These are phyloP conservation scores for Drosophila yooni DNA, from an alignment of 2,888 invertebrate genomes.

Conservation along the genomic window DNA sequence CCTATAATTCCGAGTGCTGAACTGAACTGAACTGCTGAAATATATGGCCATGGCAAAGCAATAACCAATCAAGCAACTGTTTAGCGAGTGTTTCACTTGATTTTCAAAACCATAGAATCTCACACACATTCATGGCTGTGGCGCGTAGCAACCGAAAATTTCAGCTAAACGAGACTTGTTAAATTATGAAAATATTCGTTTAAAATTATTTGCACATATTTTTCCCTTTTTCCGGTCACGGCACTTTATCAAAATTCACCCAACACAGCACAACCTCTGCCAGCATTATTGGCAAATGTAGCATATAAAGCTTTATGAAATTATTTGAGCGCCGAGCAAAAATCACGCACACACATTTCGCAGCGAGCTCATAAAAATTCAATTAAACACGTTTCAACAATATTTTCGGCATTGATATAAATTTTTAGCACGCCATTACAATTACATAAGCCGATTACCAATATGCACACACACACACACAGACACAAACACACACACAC, in stretches of 20 bases:
- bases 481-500: conserved; percentile 7
- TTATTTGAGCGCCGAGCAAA: conserved; percentile 50
- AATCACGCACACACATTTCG: conserved; percentile 48
- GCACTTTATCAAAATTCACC: conserved; percentile 65
- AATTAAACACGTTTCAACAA: conserved; percentile 79
- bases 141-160: background rate
- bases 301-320: conserved; percentile 74
- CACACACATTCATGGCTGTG: background rate
- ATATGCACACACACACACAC: conserved; percentile 12
- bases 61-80: background rate
- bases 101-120: conserved; percentile 10
- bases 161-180: conserved; percentile 36
- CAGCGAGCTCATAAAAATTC: conserved; percentile 77
- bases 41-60: background rate
- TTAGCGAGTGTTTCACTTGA: background rate
- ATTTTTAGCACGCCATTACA: conserved; percentile 77
- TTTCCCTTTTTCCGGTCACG: conserved; percentile 51
- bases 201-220: conserved; percentile 46
- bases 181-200: conserved; percentile 49
- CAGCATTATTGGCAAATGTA: conserved; percentile 32
- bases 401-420: conserved; percentile 75
- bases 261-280: background rate
- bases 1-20: background rate
- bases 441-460: conserved; percentile 77
- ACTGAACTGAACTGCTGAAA: conserved; percentile 7